These are phyloP conservation scores for Oreochromis aureus DNA, from an alignment of 2,113 vertebrate genomes.

Conservation along the genomic window DNA sequence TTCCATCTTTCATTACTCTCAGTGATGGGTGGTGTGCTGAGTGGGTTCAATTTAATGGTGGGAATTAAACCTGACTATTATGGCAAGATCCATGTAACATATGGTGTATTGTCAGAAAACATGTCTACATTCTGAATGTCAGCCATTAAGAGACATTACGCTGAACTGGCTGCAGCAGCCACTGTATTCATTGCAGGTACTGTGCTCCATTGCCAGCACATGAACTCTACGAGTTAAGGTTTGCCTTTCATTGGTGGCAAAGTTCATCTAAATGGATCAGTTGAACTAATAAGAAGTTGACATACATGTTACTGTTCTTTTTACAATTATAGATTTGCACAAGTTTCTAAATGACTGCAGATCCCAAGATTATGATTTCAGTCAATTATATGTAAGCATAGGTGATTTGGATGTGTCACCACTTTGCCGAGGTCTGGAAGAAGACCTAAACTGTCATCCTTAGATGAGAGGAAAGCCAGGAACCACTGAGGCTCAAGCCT, in stretches of 20 bases:
- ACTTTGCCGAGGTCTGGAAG: background rate
- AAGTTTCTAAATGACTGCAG: background rate
- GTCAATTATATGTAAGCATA: background rate
- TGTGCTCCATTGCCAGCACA: background rate
- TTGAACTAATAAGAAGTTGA: conserved; percentile 9
- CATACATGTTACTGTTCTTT: background rate
- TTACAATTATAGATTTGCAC: background rate
- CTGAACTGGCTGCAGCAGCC: background rate
- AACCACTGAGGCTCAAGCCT: background rate
- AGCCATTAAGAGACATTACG: background rate
- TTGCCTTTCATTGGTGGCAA: background rate
- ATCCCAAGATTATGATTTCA: background rate
- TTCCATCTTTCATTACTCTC: conserved; percentile 30
- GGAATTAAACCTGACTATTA: conserved; percentile 16
- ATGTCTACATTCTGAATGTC: background rate
- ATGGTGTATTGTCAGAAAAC: background rate
- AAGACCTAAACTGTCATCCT: background rate
- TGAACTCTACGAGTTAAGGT: background rate
- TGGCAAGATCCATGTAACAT: background rate
- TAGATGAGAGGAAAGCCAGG: background rate
- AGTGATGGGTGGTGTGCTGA: background rate
- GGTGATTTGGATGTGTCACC: background rate
- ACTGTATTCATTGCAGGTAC: background rate
- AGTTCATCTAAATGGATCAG: conserved; percentile 21
- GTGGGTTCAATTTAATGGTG: conserved; percentile 6